Percentiles rank a stretch among this genome's conserved stretches.
phyloP scores from a whole-genome alignment of 2,113 vertebrate genomes.

The Lanius ludovicianus region DNA sequence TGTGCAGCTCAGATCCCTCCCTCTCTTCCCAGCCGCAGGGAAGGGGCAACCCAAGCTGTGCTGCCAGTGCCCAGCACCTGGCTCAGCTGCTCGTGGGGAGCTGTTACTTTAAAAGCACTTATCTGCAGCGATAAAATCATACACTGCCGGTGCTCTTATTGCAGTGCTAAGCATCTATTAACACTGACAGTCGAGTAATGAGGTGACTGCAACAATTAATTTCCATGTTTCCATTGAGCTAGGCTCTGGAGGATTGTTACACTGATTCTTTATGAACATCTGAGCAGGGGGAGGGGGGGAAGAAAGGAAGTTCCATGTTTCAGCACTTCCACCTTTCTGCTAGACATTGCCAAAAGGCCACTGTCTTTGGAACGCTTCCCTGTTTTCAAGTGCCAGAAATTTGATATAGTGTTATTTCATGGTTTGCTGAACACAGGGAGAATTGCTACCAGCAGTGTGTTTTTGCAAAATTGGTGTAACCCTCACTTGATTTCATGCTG shows the following conservation, averaged over 20 bases:
- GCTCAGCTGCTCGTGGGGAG: fast-evolving
- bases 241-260: background rate
- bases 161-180: background rate
- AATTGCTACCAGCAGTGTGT: background rate
- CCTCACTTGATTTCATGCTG: background rate
- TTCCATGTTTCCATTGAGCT: constrained; percentile 16
- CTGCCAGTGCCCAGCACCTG: fast-evolving
- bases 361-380: background rate
- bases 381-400: constrained; percentile 4
- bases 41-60: background rate
- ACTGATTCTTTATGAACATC: background rate
- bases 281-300: background rate
- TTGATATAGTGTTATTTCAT: constrained; percentile 2
- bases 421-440: constrained; percentile 1
- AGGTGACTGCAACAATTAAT: constrained; percentile 52
- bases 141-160: background rate
- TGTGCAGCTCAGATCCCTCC: background rate
- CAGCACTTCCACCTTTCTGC: constrained; percentile 1
- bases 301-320: background rate
- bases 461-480: constrained; percentile 7
- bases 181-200: constrained; percentile 15
- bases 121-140: background rate
- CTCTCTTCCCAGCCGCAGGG: background rate
- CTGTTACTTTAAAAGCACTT: background rate
- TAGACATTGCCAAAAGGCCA: background rate